phyloP scores from a whole-genome alignment of 2,113 vertebrate genomes.

The Sinocyclocheilus anophthalmus region DNA sequence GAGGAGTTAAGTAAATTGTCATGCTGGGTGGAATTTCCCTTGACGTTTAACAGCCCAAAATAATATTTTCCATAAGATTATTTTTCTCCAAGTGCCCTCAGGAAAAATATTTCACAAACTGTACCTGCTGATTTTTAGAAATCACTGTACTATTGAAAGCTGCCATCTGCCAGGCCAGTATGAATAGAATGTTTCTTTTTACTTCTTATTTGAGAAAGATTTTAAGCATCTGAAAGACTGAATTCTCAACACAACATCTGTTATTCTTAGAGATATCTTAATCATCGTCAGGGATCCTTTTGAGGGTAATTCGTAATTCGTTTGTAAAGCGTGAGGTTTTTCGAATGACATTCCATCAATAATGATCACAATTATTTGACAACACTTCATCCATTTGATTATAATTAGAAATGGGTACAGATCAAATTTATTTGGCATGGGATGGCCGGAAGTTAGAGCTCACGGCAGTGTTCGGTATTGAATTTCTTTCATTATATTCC shows the following conservation, averaged over 20 bases:
- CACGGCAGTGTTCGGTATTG: constrained; percentile 33
- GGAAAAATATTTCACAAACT: constrained; percentile 67
- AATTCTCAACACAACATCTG: constrained; percentile 59
- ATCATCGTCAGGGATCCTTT: constrained; percentile 39
- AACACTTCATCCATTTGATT: constrained; percentile 43
- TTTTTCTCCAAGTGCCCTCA: constrained; percentile 66
- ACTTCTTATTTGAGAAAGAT: constrained; percentile 34
- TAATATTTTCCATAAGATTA: constrained; percentile 78
- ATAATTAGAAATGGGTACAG: constrained; percentile 40
- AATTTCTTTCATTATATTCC: constrained; percentile 59
- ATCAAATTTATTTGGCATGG: constrained; percentile 54
- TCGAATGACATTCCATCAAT: constrained; percentile 60
- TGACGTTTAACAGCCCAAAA: constrained; percentile 73
- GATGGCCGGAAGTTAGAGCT: constrained; percentile 41
- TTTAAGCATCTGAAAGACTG: constrained; percentile 43
- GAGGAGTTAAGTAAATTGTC: constrained; percentile 77
- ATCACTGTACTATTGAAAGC: constrained; percentile 65
- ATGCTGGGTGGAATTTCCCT: constrained; percentile 77
- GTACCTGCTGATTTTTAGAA: constrained; percentile 69
- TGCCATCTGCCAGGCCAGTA: constrained; percentile 63
- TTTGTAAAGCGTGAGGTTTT: constrained; percentile 38
- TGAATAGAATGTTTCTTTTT: constrained; percentile 53
- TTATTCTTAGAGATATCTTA: constrained; percentile 38
- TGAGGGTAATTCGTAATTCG: constrained; percentile 34
- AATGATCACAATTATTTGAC: constrained; percentile 54